Percentiles rank a stretch among this genome's conserved stretches.
Conservation (phyloP, 2,113 vertebrate genomes). For the Pterocles orientalis region DNA sequence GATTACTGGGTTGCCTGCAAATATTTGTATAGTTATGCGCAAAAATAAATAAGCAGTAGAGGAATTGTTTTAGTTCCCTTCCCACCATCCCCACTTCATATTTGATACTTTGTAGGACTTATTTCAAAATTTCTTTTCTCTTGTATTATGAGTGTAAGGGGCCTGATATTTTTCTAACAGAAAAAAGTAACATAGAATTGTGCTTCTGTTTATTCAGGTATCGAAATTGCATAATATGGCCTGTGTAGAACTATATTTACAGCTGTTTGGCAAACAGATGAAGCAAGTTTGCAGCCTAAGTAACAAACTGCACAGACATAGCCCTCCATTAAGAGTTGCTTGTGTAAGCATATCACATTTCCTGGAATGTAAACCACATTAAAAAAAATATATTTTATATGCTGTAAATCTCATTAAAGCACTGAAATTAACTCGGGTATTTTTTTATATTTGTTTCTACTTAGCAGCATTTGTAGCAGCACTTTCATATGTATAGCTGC, state of each 20-base stretch:
- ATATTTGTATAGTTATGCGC: background rate
- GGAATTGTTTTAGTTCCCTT: background rate
- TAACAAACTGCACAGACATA: background rate
- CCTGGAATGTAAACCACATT: background rate
- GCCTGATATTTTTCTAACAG: background rate
- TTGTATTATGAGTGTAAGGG: background rate
- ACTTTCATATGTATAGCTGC: background rate
- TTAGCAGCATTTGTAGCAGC: background rate
- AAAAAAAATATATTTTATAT: background rate
- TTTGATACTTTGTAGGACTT: background rate
- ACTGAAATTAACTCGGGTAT: background rate
- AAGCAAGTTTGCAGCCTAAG: background rate
- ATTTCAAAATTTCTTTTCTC: background rate
- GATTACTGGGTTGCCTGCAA: background rate
- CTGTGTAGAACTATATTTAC: background rate
- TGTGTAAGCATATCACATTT: constrained; percentile 35
- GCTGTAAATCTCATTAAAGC: background rate
- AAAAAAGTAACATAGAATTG: background rate
- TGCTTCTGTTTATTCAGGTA: background rate
- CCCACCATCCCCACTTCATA: background rate
- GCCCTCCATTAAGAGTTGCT: background rate
- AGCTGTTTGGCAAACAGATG: background rate
- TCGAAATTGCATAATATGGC: background rate
- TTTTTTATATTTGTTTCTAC: background rate
- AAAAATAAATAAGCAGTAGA: background rate